phyloP scores from a whole-genome alignment of 2,113 vertebrate genomes.

The Zeus faber region DNA sequence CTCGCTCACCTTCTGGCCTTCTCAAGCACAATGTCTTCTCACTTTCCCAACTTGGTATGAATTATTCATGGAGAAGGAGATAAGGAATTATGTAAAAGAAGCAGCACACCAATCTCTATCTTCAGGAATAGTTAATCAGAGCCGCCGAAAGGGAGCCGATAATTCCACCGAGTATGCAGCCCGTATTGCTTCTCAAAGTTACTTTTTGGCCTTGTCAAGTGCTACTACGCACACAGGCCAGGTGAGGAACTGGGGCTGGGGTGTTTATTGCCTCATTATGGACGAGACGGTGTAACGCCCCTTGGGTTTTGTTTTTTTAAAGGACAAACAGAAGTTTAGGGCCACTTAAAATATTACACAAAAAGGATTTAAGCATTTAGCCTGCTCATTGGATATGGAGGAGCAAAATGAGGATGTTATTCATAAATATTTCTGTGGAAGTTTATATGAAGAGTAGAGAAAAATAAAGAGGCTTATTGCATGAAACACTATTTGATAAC shows the following conservation, averaged over 20 bases:
- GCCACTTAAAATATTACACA: not conserved
- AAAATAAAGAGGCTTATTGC: not conserved
- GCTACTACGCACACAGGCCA: constrained; percentile 7
- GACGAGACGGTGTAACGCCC: not conserved
- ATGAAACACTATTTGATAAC: not conserved
- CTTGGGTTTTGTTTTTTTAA: too few relatives aligned
- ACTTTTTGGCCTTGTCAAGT: constrained; percentile 32
- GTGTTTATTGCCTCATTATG: constrained; percentile 5
- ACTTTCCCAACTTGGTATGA: constrained; percentile 50
- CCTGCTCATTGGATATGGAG: too few relatives aligned
- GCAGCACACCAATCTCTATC: constrained; percentile 57
- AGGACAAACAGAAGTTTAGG: constrained; percentile 7
- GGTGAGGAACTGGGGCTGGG: not conserved
- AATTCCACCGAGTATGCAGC: constrained; percentile 32
- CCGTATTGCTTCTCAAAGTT: constrained; percentile 36
- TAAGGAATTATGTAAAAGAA: constrained; percentile 68
- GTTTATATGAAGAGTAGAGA: constrained; percentile 1
- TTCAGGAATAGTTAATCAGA: constrained; percentile 64
- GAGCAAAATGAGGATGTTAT: too few relatives aligned
- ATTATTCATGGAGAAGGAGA: constrained; percentile 63
- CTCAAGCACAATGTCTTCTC: constrained; percentile 48
- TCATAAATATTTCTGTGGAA: too few relatives aligned
- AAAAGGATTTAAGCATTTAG: too few relatives aligned
- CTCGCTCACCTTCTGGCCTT: constrained; percentile 28
- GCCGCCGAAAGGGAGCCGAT: constrained; percentile 55